Conservation (phyloP, 2,888 invertebrate species). For the Ctena decussata region DNA sequence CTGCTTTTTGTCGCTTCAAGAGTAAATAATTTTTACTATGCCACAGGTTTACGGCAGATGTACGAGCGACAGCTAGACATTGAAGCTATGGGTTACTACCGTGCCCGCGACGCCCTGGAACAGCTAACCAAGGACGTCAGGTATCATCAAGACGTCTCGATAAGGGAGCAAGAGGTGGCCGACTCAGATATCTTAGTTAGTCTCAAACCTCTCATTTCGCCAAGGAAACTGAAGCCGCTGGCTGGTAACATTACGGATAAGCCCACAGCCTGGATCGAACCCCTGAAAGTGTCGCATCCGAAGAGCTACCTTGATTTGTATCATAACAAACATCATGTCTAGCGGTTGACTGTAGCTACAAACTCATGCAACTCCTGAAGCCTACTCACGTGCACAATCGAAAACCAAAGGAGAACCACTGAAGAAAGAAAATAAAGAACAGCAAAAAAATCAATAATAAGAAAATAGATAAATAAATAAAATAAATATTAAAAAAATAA, state of each 20-base stretch:
- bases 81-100: conserved; percentile 49
- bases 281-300: not conserved
- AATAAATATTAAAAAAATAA: no score
- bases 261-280: not conserved
- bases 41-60: conserved; percentile 38
- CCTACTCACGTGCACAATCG: no score
- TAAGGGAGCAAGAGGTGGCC: conserved; percentile 37
- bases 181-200: conserved; percentile 28
- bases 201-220: not conserved
- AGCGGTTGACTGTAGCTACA: no score
- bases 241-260: not conserved
- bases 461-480: no score
- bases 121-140: conserved; percentile 46
- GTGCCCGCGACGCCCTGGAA: conserved; percentile 32
- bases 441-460: no score
- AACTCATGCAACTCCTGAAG: no score
- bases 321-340: no score
- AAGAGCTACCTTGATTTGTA: not conserved
- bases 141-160: conserved; percentile 21
- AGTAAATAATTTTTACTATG: not conserved
- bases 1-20: no score
- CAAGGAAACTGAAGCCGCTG: conserved; percentile 40
- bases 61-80: conserved; percentile 50
- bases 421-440: no score
- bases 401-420: no score